phyloP scores from a whole-genome alignment of 1,140 invertebrate species.

The Diprion similis region DNA sequence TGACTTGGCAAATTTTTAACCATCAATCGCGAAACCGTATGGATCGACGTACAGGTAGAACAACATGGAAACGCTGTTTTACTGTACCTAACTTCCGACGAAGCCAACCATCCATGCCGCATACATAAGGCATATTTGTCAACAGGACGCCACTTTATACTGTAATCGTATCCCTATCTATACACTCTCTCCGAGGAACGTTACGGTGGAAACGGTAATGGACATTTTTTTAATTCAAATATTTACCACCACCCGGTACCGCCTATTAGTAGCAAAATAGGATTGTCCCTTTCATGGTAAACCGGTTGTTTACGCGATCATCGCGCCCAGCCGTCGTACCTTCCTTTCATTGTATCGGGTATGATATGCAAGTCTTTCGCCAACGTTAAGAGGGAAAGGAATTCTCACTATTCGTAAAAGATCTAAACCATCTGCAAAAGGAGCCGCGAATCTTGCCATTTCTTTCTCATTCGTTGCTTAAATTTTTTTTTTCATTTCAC shows the following conservation, averaged over 20 bases:
- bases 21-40: neutral
- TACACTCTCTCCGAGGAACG: neutral
- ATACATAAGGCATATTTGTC: neutral
- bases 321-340: neutral
- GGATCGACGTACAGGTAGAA: neutral
- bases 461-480: too few relatives aligned
- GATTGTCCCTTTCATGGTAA: neutral
- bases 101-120: neutral
- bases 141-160: slow-evolving; percentile 12
- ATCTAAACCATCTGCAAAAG: too few relatives aligned
- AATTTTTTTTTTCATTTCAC: too few relatives aligned
- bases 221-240: slow-evolving; percentile 12
- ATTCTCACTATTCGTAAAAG: too few relatives aligned
- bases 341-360: neutral
- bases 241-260: neutral
- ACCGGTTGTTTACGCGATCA: neutral
- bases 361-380: too few relatives aligned
- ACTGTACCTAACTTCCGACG: neutral
- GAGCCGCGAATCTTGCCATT: too few relatives aligned
- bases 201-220: slow-evolving; percentile 4
- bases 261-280: slow-evolving; percentile 1
- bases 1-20: neutral
- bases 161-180: slow-evolving; percentile 6
- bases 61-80: neutral
- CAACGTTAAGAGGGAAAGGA: too few relatives aligned